Conservation (phyloP, 2,113 vertebrate species). For the Anhinga rufa region DNA sequence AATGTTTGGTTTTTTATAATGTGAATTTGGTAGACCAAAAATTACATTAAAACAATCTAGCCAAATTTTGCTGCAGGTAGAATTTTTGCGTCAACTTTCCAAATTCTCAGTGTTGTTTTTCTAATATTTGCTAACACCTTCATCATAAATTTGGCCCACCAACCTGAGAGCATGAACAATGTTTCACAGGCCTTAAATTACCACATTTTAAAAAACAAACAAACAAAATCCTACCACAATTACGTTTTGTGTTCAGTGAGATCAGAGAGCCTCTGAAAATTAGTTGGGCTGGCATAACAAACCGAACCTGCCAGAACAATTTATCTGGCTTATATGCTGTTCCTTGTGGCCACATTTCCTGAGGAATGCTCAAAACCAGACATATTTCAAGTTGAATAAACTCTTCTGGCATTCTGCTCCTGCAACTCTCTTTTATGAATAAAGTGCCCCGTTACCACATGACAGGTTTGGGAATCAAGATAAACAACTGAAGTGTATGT, state of each 20-base stretch:
- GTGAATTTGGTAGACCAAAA: not conserved
- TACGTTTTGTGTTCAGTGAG: not conserved
- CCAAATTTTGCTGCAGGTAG: not conserved
- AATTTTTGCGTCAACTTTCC: not conserved
- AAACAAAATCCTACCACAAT: not conserved
- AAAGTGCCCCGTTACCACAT: not conserved
- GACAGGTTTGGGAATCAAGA: not conserved
- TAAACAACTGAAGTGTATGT: not conserved
- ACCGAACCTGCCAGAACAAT: not conserved
- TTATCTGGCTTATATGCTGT: not conserved
- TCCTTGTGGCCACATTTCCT: not conserved
- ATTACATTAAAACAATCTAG: not conserved
- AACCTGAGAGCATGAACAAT: rapidly evolving
- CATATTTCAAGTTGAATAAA: not conserved
- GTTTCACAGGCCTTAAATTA: not conserved
- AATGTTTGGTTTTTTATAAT: not conserved
- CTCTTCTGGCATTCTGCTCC: not conserved
- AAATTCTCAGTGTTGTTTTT: not conserved
- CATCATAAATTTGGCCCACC: not conserved
- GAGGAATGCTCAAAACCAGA: not conserved
- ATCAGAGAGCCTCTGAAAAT: not conserved
- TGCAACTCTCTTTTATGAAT: not conserved
- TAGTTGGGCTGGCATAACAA: not conserved
- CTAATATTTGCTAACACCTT: not conserved
- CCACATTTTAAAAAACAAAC: not conserved